These are phyloP conservation scores for Salvelinus alpinus DNA, from an alignment of 2,113 vertebrate genomes.

Conservation along the genomic window DNA sequence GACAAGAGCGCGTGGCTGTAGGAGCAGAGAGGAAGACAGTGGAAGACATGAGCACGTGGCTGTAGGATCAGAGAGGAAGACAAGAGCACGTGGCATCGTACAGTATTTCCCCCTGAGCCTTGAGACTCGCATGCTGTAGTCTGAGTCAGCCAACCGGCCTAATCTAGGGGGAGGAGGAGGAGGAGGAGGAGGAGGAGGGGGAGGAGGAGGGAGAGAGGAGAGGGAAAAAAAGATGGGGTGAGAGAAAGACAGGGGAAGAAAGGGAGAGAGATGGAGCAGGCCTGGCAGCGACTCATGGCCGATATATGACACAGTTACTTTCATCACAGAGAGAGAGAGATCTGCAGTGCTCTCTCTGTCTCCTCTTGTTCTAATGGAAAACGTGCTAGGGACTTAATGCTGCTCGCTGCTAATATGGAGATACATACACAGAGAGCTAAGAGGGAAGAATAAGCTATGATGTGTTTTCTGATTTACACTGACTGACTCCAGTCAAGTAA, in stretches of 20 bases:
- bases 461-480: no score
- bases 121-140: constrained; percentile 14
- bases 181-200: not conserved
- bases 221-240: not conserved
- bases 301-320: not conserved
- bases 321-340: not conserved
- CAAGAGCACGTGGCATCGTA: constrained; percentile 42
- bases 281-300: not conserved
- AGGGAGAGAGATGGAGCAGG: not conserved
- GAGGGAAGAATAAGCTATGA: not conserved
- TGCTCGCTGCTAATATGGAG: not conserved
- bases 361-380: not conserved
- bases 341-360: constrained; percentile 14
- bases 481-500: not conserved
- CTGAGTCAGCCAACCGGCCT: constrained; percentile 27
- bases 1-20: no score
- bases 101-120: constrained; percentile 18
- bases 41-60: not conserved
- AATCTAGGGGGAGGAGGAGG: not conserved
- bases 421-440: not conserved
- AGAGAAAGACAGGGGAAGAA: not conserved
- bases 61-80: constrained; percentile 19
- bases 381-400: not conserved
- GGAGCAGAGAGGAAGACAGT: no score
- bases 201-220: no score